Evolutionary conservation across 1,140 invertebrate species (phyloP).

Genomic region (Pseudobourletiella spinata): DNA sequence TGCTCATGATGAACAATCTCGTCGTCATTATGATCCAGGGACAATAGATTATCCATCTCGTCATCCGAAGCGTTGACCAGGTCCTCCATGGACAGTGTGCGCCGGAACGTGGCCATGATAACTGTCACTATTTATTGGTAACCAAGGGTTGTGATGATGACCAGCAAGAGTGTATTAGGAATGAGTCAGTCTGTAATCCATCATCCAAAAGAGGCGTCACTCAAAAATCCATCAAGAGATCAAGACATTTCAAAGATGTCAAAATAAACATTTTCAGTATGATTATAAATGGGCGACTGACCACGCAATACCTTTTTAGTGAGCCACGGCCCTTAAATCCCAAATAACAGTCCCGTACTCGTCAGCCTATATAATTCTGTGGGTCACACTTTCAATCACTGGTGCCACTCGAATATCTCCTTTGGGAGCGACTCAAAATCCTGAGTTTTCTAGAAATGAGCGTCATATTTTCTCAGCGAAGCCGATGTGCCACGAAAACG

Average conservation of each 20-base stretch:
- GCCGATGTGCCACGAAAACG: too few species aligned
- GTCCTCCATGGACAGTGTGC: conserved; percentile 30
- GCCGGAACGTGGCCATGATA: conserved; percentile 23
- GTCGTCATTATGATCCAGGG: neutral
- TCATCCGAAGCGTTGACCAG: conserved; percentile 22
- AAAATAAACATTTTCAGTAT: neutral
- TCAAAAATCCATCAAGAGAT: neutral
- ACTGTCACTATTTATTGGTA: neutral
- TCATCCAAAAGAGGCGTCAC: neutral
- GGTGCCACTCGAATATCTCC: too few species aligned
- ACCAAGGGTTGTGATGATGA: neutral
- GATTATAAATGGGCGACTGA: neutral
- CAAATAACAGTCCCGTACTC: too few species aligned
- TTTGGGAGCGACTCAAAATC: too few species aligned
- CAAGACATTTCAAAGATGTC: neutral
- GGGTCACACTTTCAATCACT: too few species aligned
- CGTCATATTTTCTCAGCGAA: too few species aligned
- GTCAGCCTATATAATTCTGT: too few species aligned
- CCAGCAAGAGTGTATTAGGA: neutral
- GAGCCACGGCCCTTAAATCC: too few species aligned
- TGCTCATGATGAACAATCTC: neutral
- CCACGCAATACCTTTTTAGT: neutral
- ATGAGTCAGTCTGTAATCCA: neutral
- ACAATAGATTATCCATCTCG: conserved; percentile 28
- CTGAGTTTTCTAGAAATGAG: too few species aligned